A percentile compares a stretch with the other conserved stretches of the same genome.
phyloP scores from a whole-genome alignment of 1,140 invertebrate genomes.

The Leptinotarsa texana region DNA sequence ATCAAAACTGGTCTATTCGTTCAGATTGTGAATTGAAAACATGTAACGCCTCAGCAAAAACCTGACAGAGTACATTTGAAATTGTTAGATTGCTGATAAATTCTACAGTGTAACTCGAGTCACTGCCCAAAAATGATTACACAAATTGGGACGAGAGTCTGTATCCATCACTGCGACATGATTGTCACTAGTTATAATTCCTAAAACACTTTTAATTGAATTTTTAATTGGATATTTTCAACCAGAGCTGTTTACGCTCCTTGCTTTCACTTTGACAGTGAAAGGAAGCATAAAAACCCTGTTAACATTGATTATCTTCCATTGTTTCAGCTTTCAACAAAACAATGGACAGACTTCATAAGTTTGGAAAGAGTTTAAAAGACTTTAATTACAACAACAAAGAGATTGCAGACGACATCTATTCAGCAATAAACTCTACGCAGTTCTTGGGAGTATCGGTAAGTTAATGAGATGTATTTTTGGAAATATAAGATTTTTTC shows the following conservation, averaged over 20 bases:
- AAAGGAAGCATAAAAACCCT: not conserved
- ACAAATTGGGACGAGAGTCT: no score
- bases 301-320: not conserved
- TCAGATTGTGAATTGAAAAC: no score
- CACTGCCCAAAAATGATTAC: no score
- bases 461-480: conserved; percentile 54
- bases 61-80: no score
- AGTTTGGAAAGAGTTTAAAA: conserved; percentile 81
- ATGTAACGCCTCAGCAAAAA: no score
- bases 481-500: no score
- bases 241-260: not conserved
- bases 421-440: conserved; percentile 95
- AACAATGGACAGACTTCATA: conserved; percentile 84
- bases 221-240: not conserved
- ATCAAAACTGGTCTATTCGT: no score
- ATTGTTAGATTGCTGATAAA: no score
- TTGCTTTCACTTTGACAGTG: not conserved
- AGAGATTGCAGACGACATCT: conserved; percentile 92
- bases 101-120: no score
- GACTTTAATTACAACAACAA: conserved; percentile 98
- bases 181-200: not conserved
- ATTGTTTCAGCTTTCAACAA: conserved; percentile 83
- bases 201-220: not conserved
- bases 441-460: conserved; percentile 98
- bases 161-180: not conserved